Percentiles rank a stretch among this genome's conserved stretches.
Conservation (phyloP, 2,113 vertebrate genomes). For the Equus przewalskii region DNA sequence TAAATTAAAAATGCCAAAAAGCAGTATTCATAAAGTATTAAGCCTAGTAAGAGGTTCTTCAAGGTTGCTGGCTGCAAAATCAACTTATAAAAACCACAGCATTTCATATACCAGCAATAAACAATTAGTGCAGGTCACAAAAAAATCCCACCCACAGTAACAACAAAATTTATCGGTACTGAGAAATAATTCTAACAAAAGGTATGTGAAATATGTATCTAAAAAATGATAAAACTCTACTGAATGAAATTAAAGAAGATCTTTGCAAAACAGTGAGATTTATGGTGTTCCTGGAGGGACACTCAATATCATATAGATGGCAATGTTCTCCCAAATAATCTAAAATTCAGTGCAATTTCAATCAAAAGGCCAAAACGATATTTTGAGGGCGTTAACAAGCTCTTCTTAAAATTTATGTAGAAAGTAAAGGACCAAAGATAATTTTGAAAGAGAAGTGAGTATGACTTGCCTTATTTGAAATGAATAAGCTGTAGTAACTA, state of each 20-base stretch:
- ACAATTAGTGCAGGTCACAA: background rate
- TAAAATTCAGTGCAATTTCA: background rate
- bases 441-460: background rate
- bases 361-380: background rate
- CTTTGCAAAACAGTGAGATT: background rate
- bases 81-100: background rate
- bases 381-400: background rate
- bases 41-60: background rate
- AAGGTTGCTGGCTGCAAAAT: background rate
- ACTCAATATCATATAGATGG: background rate
- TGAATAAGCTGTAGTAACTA: background rate
- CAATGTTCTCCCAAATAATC: background rate
- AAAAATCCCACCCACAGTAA: background rate
- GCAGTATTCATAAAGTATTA: background rate
- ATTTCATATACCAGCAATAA: background rate
- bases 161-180: background rate
- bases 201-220: background rate
- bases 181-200: background rate
- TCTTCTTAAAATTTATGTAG: background rate
- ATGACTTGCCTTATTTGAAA: background rate
- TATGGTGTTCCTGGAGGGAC: background rate
- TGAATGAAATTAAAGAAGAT: background rate
- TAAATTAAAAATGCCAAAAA: background rate
- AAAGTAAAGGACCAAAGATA: background rate
- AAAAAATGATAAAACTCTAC: background rate